Percentiles rank a stretch among this genome's conserved stretches.
Evolutionary conservation across 2,113 vertebrate species (phyloP).

Genomic region (Nesoenas mayeri): DNA sequence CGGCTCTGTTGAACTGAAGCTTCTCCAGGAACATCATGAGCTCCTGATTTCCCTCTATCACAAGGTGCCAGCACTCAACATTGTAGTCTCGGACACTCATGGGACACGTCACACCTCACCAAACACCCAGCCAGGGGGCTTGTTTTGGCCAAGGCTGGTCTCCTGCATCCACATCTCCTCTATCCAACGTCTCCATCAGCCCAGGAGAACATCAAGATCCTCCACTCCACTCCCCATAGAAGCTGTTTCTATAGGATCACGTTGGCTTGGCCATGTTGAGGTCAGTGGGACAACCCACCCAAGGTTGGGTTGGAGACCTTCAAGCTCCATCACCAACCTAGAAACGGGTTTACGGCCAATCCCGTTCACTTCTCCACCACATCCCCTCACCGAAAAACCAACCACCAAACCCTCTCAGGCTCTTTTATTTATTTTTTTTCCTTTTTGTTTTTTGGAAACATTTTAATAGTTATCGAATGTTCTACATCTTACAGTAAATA

Average conservation of each 20-base stretch:
- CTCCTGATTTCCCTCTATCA: neutral
- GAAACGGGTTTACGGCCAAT: neutral
- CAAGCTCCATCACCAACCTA: neutral
- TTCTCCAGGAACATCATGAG: neutral
- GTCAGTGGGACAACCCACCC: neutral
- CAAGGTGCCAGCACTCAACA: neutral
- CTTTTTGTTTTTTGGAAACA: conserved; percentile 85
- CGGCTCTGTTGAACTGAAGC: neutral
- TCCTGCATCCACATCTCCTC: neutral
- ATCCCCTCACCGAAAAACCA: neutral
- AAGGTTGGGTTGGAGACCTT: neutral
- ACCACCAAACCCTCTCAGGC: neutral
- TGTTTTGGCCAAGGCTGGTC: neutral
- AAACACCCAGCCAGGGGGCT: neutral
- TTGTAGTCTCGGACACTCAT: accelerated
- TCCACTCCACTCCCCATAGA: neutral
- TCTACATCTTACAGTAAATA: conserved; percentile 99
- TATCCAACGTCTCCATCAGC: neutral
- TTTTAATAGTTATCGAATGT: conserved; percentile 99
- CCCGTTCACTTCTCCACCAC: neutral
- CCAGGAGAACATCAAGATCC: neutral
- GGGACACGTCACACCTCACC: neutral
- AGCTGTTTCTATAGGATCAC: neutral
- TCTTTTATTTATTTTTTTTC: conserved; percentile 20
- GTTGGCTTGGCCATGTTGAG: accelerated